Percentiles rank a stretch among this genome's conserved stretches.
phyloP scores from a whole-genome alignment of 2,797 vertebrate genomes.

The Phaenicophaeus curvirostris region DNA sequence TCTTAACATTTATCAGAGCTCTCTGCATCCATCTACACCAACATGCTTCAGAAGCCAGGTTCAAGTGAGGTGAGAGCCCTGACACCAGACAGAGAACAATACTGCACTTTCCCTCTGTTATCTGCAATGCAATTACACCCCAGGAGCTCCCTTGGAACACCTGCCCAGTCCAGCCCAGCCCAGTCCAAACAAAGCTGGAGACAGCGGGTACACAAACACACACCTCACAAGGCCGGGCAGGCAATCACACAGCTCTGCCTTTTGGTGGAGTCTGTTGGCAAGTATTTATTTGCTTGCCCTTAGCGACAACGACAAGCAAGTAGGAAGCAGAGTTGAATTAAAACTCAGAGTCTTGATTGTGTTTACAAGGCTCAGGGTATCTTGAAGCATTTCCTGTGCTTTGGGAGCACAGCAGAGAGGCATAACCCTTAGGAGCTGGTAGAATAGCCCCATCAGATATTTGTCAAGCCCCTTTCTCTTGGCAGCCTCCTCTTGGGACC shows the following conservation, averaged over 20 bases:
- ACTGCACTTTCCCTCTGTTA: not conserved
- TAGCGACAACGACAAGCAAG: not conserved
- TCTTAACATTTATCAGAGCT: not conserved
- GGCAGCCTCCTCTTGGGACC: not conserved
- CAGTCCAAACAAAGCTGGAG: slow-evolving; percentile 4
- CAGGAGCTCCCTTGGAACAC: not conserved
- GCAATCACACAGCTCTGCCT: not conserved
- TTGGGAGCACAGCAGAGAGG: not conserved
- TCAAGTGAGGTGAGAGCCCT: not conserved
- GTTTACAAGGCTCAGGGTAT: not conserved
- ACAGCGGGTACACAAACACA: not conserved
- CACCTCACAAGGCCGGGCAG: not conserved
- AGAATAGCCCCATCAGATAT: not conserved
- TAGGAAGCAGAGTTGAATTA: not conserved
- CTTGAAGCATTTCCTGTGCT: not conserved
- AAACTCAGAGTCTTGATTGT: not conserved
- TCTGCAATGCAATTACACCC: not conserved
- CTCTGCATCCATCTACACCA: not conserved
- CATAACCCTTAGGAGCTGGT: not conserved
- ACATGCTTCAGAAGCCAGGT: not conserved
- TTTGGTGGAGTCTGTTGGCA: not conserved
- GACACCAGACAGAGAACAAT: not conserved
- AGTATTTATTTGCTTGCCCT: not conserved
- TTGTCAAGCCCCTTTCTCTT: not conserved
- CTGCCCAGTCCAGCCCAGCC: not conserved